Conservation (phyloP, 2,888 invertebrate genomes). For the Drosophila phalerata region DNA sequence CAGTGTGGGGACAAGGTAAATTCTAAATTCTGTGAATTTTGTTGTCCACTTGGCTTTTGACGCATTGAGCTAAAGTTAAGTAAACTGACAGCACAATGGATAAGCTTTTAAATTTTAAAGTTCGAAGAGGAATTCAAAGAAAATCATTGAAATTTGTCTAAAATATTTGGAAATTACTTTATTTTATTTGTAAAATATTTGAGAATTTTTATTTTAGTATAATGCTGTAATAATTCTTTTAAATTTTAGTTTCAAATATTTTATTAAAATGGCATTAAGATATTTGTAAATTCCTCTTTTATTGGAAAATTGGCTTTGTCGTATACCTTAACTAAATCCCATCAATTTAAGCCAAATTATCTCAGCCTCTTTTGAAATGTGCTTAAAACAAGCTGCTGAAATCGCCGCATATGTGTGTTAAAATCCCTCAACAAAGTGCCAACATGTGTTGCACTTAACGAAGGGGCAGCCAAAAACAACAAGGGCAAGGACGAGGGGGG, state of each 20-base stretch:
- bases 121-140: not conserved
- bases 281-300: not conserved
- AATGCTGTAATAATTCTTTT: not conserved
- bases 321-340: conserved; percentile 2
- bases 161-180: not conserved
- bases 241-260: not conserved
- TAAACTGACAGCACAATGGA: conserved; percentile 18
- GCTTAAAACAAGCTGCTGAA: conserved; percentile 50
- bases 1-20: conserved; percentile 38
- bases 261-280: not conserved
- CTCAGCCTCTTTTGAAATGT: conserved; percentile 22
- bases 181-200: not conserved
- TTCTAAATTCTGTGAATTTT: conserved; percentile 36
- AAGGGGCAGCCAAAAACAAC: conserved; percentile 14
- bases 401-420: conserved; percentile 44
- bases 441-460: conserved; percentile 81
- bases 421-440: conserved; percentile 77
- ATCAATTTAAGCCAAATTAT: conserved; percentile 17
- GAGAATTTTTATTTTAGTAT: not conserved
- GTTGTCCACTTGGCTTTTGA: conserved; percentile 7
- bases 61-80: conserved; percentile 11
- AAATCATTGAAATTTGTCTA: not conserved
- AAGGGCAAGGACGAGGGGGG: conserved; percentile 2
- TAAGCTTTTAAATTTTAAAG: not conserved
- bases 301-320: conserved; percentile 9